phyloP scores from a whole-genome alignment of 2,888 invertebrate species.

The Willowsia nigromaculata region DNA sequence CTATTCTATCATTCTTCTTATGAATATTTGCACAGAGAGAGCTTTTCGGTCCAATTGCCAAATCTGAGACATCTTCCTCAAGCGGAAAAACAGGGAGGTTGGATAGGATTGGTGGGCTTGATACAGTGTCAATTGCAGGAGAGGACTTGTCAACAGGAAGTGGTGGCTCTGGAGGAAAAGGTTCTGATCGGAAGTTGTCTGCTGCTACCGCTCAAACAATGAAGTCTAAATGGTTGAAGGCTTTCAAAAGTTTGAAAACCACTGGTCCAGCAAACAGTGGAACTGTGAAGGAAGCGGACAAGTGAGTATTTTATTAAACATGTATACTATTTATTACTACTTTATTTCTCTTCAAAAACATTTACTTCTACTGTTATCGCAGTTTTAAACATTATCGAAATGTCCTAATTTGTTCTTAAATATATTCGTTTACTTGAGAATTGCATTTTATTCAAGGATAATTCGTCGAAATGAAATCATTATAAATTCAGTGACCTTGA shows the following conservation, averaged over 20 bases:
- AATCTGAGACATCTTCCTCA: conserved; percentile 58
- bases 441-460: not conserved
- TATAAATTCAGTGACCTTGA: not conserved
- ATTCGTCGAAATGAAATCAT: not conserved
- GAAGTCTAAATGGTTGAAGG: conserved; percentile 98
- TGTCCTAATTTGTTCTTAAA: not conserved
- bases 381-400: not conserved
- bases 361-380: not conserved
- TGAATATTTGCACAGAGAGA: conserved; percentile 52
- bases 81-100: conserved; percentile 41
- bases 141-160: conserved; percentile 58
- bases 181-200: conserved; percentile 89
- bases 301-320: conserved; percentile 82
- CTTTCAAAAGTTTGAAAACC: conserved; percentile 95
- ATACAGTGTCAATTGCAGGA: conserved; percentile 32
- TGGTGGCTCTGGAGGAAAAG: conserved; percentile 60
- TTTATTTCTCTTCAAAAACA: not conserved
- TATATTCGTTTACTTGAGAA: not conserved
- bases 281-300: conserved; percentile 83
- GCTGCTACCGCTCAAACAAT: conserved; percentile 86
- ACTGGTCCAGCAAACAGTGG: conserved; percentile 79
- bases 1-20: not conserved
- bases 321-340: too few species aligned
- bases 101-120: conserved; percentile 38
- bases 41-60: conserved; percentile 69